Percentiles rank a stretch among this genome's conserved stretches.
Conservation (phyloP, 2,113 vertebrate species). For the Pitta sordida region DNA sequence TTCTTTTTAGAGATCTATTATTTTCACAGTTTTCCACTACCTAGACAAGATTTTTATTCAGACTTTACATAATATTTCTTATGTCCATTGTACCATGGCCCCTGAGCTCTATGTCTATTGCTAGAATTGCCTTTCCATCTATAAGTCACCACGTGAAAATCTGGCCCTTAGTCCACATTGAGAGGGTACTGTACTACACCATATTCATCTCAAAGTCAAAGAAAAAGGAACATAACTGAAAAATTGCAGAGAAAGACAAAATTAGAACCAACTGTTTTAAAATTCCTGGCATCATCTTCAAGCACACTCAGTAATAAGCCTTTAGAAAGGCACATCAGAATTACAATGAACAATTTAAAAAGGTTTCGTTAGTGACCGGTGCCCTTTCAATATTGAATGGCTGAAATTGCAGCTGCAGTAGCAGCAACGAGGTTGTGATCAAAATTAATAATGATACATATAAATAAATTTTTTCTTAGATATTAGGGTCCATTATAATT, state of each 20-base stretch:
- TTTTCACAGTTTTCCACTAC: accelerated
- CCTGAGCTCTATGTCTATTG: background rate
- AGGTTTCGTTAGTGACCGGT: background rate
- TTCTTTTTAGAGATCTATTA: background rate
- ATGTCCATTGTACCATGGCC: background rate
- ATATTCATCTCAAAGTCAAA: background rate
- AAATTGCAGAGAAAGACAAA: background rate
- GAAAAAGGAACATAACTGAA: background rate
- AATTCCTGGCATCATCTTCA: background rate
- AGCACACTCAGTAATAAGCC: background rate
- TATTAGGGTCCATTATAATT: background rate
- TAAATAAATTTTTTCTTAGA: background rate
- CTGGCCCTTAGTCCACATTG: background rate
- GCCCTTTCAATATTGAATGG: background rate
- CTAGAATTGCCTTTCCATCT: background rate
- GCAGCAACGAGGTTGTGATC: background rate
- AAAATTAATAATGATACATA: background rate
- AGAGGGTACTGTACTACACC: background rate
- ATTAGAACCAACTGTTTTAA: background rate
- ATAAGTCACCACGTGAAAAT: background rate
- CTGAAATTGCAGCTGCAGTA: background rate
- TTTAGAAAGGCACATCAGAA: background rate
- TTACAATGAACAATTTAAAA: background rate
- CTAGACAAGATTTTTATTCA: background rate
- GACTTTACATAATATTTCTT: background rate